Evolutionary conservation across 2,113 vertebrate species (phyloP), one percentile per base, ranked within the genome.

Genomic region (Stigmatopora argus): DNA sequence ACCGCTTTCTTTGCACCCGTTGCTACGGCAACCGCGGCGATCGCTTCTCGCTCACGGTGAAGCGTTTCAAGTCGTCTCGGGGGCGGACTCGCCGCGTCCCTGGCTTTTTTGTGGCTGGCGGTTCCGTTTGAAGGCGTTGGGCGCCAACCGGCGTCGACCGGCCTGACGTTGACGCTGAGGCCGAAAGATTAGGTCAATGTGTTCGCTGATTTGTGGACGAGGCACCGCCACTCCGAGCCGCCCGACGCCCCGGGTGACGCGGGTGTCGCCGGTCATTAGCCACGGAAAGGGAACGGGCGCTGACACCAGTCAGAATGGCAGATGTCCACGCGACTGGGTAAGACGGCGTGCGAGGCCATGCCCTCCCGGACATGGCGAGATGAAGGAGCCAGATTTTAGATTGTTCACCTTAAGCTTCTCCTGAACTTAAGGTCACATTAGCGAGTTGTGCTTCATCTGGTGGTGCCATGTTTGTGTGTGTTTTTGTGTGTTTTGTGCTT

Each of bases 131-230:
- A 79, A 78, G 71, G 84, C 85, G 84, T 74, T 79, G 57, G 78
- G 72, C 67, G 60, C 41, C 79, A 79, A 67, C 73, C 71, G 64
- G 74, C 69, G 53, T 60, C 53, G 53, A 74, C 65, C 77, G 38
- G 41, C 44, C 83, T 89, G 90, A 89, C 88, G 85, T 85, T 91
- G 89, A 90, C 71, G 83, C 80, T 88, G 83, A 90, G 88, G 78
- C 85, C 86, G 83, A 71, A 87, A 81, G 90, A 90, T 89, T 89
- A 87, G 89, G 89, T 91, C 87, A 90, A 85, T 85, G 87, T 88
- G 89, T 90, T 86, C 83, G 84, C 71, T 82, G 84, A 81, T 86
- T 85, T 79, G 70, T 78, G 81, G 78, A 80, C 74, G 74, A 90
- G 86, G 87, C 78, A 77, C 72, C 80, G 65, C 78, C 80, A 78